A percentile compares a stretch with the other conserved stretches of the same genome.
phyloP scores from a whole-genome alignment of 2,113 vertebrate species.

The Lasiurus cinereus region DNA sequence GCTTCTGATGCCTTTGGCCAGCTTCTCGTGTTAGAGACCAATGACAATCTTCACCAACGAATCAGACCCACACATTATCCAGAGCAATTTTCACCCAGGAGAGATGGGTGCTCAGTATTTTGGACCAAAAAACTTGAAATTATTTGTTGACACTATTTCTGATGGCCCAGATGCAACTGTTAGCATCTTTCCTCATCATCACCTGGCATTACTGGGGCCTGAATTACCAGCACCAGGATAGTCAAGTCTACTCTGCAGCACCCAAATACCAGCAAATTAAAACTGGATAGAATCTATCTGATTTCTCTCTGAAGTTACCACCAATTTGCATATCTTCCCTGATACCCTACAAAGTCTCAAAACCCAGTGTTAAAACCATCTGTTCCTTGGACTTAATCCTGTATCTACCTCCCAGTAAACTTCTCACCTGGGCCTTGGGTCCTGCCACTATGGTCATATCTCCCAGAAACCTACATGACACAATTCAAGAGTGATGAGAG shows the following conservation, averaged over 20 bases:
- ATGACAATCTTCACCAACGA: not conserved
- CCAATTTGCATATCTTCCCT: not conserved
- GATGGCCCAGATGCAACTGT: not conserved
- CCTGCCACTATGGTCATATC: not conserved
- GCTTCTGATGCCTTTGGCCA: not conserved
- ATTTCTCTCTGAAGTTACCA: not conserved
- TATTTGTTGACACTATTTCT: not conserved
- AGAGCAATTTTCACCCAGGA: not conserved
- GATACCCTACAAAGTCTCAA: not conserved
- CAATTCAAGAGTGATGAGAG: not conserved
- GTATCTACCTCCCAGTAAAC: not conserved
- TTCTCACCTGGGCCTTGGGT: not conserved
- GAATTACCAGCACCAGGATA: not conserved
- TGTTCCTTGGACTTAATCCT: not conserved
- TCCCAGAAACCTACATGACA: not conserved
- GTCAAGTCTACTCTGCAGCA: not conserved
- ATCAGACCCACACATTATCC: not conserved
- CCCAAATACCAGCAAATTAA: not conserved
- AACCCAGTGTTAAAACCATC: not conserved
- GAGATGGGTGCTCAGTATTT: not conserved
- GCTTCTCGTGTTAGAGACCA: not conserved
- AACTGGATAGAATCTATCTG: not conserved
- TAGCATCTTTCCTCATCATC: not conserved
- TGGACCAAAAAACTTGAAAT: not conserved
- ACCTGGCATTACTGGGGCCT: not conserved